Conservation (phyloP, 2,888 invertebrate species). For the Agapostemon virescens region DNA sequence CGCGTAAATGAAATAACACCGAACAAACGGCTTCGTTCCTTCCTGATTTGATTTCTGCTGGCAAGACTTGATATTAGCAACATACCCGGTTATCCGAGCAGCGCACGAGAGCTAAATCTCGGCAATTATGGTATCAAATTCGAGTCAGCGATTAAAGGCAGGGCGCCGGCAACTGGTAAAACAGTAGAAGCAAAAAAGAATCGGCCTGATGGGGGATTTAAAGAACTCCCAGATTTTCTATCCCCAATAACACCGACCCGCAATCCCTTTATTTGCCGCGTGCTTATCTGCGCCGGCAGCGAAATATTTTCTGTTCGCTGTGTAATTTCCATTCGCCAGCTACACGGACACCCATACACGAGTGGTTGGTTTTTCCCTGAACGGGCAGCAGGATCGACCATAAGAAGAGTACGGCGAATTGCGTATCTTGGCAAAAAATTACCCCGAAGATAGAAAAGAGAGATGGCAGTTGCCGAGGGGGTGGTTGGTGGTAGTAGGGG, state of each 20-base stretch:
- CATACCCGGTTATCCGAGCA: background rate
- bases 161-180: background rate
- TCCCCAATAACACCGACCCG: background rate
- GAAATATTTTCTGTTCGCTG: constrained; percentile 29
- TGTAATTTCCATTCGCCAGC: constrained; percentile 29
- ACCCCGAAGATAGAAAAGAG: constrained; percentile 51
- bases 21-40: background rate
- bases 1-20: too few species aligned
- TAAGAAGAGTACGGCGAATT: constrained; percentile 39
- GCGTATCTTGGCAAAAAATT: constrained; percentile 57
- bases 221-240: constrained; percentile 9
- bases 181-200: background rate
- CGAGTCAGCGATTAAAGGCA: background rate
- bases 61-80: background rate
- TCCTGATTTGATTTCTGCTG: background rate
- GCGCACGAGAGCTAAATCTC: background rate
- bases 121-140: background rate
- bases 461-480: background rate
- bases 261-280: constrained; percentile 24
- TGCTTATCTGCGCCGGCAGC: background rate
- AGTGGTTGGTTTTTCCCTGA: constrained; percentile 28
- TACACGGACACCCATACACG: background rate
- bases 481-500: background rate
- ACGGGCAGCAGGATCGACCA: background rate
- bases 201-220: background rate